Evolutionary conservation across 2,888 invertebrate species (phyloP).

Genomic region (Dynastes tityus): DNA sequence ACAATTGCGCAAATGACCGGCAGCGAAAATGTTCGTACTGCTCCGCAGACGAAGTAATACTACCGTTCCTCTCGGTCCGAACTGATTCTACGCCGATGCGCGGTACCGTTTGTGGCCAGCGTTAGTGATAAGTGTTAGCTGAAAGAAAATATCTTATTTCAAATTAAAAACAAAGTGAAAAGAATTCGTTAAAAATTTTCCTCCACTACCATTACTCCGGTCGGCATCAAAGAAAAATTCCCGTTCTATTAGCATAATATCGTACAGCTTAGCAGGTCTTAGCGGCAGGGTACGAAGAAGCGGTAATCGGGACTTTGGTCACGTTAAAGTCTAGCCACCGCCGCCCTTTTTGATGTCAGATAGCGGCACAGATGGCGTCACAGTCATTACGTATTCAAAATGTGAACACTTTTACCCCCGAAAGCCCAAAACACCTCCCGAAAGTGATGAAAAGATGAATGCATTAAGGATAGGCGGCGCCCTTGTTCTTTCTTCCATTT

Average conservation of each 20-base stretch:
- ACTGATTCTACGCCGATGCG: too few species aligned
- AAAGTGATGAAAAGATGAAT: constrained; percentile 41
- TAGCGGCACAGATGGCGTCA: constrained; percentile 21
- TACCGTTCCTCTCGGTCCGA: too few species aligned
- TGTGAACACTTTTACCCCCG: constrained; percentile 47
- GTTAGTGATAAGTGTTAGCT: too few species aligned
- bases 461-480: constrained; percentile 30
- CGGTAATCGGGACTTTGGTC: constrained; percentile 23
- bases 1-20: too few species aligned
- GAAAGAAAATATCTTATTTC: too few species aligned
- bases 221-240: background rate
- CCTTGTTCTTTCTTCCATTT: background rate
- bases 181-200: too few species aligned
- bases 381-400: constrained; percentile 45
- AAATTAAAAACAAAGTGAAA: too few species aligned
- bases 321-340: background rate
- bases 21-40: too few species aligned
- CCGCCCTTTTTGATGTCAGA: constrained; percentile 18
- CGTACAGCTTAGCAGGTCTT: background rate
- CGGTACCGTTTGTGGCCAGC: too few species aligned
- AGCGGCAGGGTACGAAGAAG: background rate
- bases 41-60: too few species aligned
- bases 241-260: constrained; percentile 6
- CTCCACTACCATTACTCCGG: background rate
- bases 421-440: background rate